Evolutionary conservation across 2,113 vertebrate genomes (phyloP).

Genomic region (Hyperopisus bebe): DNA sequence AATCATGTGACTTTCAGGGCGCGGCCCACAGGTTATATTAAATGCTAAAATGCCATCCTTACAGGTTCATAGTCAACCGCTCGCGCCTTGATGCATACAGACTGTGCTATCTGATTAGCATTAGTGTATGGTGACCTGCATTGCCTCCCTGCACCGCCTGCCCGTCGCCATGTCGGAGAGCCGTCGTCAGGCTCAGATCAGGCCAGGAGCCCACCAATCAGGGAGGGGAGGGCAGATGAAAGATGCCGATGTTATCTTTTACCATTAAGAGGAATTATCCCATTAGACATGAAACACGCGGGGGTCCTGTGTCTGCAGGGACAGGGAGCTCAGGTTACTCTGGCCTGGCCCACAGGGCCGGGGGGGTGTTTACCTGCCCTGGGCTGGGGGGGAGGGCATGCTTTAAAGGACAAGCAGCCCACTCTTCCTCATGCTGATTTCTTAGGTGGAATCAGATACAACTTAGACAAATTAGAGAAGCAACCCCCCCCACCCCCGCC

Average conservation of each 20-base stretch:
- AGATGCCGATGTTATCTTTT: constrained; percentile 68
- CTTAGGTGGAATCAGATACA: constrained; percentile 77
- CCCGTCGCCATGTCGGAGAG: not conserved
- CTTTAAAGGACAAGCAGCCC: constrained; percentile 71
- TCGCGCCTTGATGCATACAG: not conserved
- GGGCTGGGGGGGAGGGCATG: constrained; percentile 30
- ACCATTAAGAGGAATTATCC: constrained; percentile 74
- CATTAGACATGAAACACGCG: constrained; percentile 73
- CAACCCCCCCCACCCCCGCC: constrained; percentile 23
- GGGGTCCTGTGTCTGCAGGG: constrained; percentile 63
- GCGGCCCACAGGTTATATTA: not conserved
- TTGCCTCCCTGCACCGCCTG: not conserved
- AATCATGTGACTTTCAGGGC: not conserved
- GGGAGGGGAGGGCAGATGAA: not conserved
- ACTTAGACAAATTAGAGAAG: constrained; percentile 76
- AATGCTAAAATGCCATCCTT: not conserved
- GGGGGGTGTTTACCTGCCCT: not conserved
- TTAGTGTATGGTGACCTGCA: not conserved
- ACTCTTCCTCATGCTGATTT: constrained; percentile 71
- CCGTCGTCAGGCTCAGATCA: not conserved
- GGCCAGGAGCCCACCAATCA: not conserved
- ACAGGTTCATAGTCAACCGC: not conserved
- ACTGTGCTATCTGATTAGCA: not conserved
- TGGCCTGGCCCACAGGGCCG: not conserved
- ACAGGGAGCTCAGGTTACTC: constrained; percentile 64